phyloP scores from a whole-genome alignment of 2,888 invertebrate species.

The Myopa testacea region DNA sequence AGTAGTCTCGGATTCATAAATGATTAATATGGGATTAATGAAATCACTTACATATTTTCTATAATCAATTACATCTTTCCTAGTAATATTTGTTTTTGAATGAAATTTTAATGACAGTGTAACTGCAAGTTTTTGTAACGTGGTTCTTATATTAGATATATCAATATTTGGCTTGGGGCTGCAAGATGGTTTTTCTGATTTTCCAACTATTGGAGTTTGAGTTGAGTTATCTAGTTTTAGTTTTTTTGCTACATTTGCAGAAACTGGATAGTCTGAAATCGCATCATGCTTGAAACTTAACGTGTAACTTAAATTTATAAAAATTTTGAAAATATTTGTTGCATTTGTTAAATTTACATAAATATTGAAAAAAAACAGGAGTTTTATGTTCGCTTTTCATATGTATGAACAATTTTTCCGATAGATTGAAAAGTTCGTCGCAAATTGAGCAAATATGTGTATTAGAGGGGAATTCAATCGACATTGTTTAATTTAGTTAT shows the following conservation, averaged over 20 bases:
- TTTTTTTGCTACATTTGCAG: conserved; percentile 4
- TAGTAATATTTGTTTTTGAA: conserved; percentile 34
- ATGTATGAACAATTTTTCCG: conserved; percentile 19
- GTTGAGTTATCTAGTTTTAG: not conserved
- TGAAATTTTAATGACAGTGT: conserved; percentile 34
- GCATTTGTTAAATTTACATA: conserved; percentile 9
- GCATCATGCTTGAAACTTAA: conserved; percentile 18
- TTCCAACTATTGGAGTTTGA: conserved; percentile 5
- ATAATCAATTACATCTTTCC: conserved; percentile 35
- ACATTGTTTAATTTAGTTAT: conserved; percentile 36
- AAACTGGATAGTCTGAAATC: conserved; percentile 2
- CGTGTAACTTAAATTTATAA: conserved; percentile 29
- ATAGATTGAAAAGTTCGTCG: conserved; percentile 9
- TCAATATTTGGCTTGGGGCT: conserved; percentile 18
- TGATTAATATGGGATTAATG: conserved; percentile 24
- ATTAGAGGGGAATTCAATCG: conserved; percentile 1
- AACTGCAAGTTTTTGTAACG: conserved; percentile 25
- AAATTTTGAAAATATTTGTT: conserved; percentile 30
- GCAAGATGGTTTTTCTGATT: not conserved
- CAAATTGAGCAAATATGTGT: conserved; percentile 39
- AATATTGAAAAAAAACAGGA: conserved; percentile 24
- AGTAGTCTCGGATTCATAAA: conserved; percentile 1
- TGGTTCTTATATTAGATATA: conserved; percentile 19
- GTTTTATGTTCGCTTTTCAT: conserved; percentile 28
- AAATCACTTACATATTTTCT: conserved; percentile 15